Base-by-base conservation (phyloP, 2,113 vertebrate species). In the Prolemur simus region DNA sequence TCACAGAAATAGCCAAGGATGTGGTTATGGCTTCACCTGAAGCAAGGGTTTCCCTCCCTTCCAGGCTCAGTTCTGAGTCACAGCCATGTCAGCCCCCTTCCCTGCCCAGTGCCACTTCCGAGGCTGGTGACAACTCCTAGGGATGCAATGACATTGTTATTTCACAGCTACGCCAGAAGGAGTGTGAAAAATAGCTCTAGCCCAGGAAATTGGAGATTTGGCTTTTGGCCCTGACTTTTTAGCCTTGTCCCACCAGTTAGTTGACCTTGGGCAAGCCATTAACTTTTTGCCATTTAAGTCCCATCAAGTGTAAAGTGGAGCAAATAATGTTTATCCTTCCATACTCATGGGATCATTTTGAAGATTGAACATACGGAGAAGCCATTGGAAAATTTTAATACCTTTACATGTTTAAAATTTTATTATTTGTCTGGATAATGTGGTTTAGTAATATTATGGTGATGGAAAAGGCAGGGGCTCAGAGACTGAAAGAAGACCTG, bases 11-110 rank as follows among this genome's bases (percentile, higher is more conserved):
- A 74, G 83, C 81, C 87, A 66, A 93, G 96, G 95, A 95, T 96
- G 96, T 97, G 96, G 96, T 91, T 80, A 21, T 58, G 66, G 18
- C 69, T 34, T 96, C 92, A 81, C 95, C 95, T 97, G 64, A 56
- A 87, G 64, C 27, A 74, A 89, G 76, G 86, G 27, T 64, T 96
- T 97, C 93, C 88, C 77, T 88, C 91, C 47, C 45, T 88, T 54
- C 42, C 18, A 23, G 47, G 20, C n/a, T 81, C 25, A 73, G 54
- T 45, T 64, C 58, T 97, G 96, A 96, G 92, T 97, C 97, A 96
- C 5, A n/a, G 56, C 27, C 12, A 4, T 84, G 76, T 83, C 82
- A 81, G 21, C 52, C 15, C 15, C 6, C 6, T 20, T 76, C 63
- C 78, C 47, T 78, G 47, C 78, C 69, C 29, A 60, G 20, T 15